Conservation (phyloP, 53 echinoderm and acorn worm genomes). For the Echinometra lucunter region DNA sequence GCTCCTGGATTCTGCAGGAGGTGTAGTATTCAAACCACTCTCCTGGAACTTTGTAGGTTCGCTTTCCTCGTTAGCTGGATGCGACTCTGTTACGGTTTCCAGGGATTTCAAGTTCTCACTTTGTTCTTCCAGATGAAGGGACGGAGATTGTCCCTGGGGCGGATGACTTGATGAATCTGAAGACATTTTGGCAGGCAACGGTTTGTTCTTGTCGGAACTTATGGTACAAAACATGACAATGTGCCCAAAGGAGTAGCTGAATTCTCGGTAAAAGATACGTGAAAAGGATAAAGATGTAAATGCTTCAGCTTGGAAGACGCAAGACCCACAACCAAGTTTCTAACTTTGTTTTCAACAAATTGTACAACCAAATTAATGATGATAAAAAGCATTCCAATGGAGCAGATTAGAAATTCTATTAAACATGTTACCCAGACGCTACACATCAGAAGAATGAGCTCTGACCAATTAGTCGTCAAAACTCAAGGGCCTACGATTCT, state of each 20-base stretch:
- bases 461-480: not conserved
- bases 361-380: too few species aligned
- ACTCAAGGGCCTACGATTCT: not conserved
- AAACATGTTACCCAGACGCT: not conserved
- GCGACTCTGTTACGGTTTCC: not conserved
- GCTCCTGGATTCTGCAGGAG: not conserved
- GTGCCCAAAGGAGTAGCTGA: not conserved
- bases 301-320: too few species aligned
- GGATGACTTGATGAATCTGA: not conserved
- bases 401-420: not conserved
- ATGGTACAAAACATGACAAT: not conserved
- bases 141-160: not conserved
- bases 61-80: not conserved
- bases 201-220: not conserved
- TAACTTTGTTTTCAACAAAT: too few species aligned
- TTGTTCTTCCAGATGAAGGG: not conserved
- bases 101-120: not conserved
- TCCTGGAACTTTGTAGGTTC: not conserved
- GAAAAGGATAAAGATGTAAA: too few species aligned
- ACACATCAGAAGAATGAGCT: not conserved
- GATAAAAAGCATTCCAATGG: not conserved
- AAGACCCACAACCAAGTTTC: too few species aligned
- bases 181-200: not conserved
- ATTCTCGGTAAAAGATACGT: too few species aligned
- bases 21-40: not conserved